These are phyloP conservation scores for Atractosteus spatula DNA, from an alignment of 2,113 vertebrate genomes.

Conservation along the genomic window DNA sequence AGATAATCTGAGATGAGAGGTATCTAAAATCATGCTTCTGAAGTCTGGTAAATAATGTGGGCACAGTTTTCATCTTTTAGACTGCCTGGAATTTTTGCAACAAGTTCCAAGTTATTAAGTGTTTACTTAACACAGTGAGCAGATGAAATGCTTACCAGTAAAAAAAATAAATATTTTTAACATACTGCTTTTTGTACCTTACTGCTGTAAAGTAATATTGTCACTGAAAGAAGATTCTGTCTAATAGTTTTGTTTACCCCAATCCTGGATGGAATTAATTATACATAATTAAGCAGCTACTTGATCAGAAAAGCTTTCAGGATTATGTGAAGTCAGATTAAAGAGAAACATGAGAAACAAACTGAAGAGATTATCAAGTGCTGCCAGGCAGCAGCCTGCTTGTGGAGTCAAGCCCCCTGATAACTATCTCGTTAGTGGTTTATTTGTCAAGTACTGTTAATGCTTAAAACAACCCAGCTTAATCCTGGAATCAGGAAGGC, in stretches of 20 bases:
- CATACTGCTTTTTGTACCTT: constrained; percentile 25
- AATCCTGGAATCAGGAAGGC: constrained; percentile 44
- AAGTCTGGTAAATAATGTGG: no score
- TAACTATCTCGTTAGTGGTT: constrained; percentile 62
- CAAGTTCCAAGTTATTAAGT: no score
- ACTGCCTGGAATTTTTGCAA: no score
- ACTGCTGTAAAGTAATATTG: constrained; percentile 39
- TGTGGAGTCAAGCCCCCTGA: constrained; percentile 61
- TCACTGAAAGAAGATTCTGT: constrained; percentile 35
- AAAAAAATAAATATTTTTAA: background rate
- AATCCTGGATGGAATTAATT: constrained; percentile 67
- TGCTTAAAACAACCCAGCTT: constrained; percentile 50
- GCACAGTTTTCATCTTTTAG: no score
- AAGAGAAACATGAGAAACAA: constrained; percentile 57
- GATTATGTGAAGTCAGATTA: constrained; percentile 70
- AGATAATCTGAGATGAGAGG: no score
- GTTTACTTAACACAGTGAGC: no score
- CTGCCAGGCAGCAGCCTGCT: constrained; percentile 59
- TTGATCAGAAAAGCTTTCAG: constrained; percentile 63
- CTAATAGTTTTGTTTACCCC: constrained; percentile 66
- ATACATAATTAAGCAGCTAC: constrained; percentile 66
- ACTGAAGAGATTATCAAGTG: constrained; percentile 62
- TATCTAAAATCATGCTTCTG: no score
- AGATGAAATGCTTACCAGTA: no score
- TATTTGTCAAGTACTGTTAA: constrained; percentile 60